phyloP scores from a whole-genome alignment of 2,888 invertebrate genomes.

The Plusia festucae region DNA sequence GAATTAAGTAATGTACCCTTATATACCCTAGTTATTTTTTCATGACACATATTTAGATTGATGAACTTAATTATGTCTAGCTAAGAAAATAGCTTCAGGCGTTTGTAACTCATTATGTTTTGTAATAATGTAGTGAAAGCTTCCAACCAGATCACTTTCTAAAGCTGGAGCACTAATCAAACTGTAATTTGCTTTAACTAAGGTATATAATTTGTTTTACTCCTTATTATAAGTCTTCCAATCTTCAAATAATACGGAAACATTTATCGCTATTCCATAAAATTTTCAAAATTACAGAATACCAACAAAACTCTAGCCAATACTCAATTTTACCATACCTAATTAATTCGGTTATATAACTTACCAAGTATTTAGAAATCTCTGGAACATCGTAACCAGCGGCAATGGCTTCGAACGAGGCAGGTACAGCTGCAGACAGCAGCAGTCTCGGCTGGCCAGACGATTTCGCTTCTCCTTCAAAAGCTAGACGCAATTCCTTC shows the following conservation, averaged over 20 bases:
- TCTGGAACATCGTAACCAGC: constrained; percentile 98
- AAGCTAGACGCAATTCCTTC: constrained; percentile 96
- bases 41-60: background rate
- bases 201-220: background rate
- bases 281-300: too few species aligned
- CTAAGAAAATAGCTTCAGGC: constrained; percentile 1
- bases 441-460: constrained; percentile 94
- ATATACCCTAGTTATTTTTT: background rate
- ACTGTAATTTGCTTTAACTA: background rate
- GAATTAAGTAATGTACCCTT: too few species aligned
- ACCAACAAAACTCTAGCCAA: too few species aligned
- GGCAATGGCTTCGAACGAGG: constrained; percentile 97
- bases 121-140: background rate
- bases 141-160: background rate
- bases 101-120: background rate
- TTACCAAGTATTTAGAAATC: constrained; percentile 95
- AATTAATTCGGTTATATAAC: constrained; percentile 34
- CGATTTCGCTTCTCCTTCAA: constrained; percentile 97
- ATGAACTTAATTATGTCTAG: background rate
- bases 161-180: background rate
- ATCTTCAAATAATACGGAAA: background rate
- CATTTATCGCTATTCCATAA: too few species aligned
- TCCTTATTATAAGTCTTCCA: background rate
- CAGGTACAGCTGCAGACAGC: constrained; percentile 97
- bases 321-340: too few species aligned